A percentile compares a stretch with the other conserved stretches of the same genome.
These are phyloP conservation scores for Scaptomyza tumidula DNA, from an alignment of 2,888 invertebrate genomes.

Conservation along the genomic window DNA sequence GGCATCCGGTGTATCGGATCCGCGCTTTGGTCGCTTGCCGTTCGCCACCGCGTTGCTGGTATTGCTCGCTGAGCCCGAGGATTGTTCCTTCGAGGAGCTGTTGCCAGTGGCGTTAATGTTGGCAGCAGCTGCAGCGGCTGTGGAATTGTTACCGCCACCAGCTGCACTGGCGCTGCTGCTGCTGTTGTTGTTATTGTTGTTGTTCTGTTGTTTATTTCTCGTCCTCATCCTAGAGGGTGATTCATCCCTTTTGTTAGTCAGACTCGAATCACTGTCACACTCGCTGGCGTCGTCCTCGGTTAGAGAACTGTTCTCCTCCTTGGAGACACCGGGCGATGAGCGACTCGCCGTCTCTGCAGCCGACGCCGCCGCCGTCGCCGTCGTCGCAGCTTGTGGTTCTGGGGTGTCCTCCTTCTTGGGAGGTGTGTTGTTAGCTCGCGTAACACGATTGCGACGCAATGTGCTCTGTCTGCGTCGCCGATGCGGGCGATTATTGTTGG, in stretches of 20 bases:
- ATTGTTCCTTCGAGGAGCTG: constrained; percentile 70
- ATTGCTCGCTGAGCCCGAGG: constrained; percentile 47
- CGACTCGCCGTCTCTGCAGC: constrained; percentile 85
- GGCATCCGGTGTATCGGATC: constrained; percentile 86
- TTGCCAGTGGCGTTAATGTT: constrained; percentile 56
- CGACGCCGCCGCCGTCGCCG: constrained; percentile 83
- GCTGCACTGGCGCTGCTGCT: constrained; percentile 57
- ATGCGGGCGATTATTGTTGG: constrained; percentile 97
- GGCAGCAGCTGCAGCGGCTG: constrained; percentile 44
- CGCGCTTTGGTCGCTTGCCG: constrained; percentile 87
- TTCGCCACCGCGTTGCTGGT: constrained; percentile 80
- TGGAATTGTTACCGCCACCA: constrained; percentile 53
- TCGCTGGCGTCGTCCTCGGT: constrained; percentile 97
- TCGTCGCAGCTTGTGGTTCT: constrained; percentile 85
- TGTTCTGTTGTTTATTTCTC: constrained; percentile 92
- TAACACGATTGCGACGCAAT: constrained; percentile 93
- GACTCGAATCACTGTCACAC: constrained; percentile 97
- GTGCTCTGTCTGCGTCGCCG: constrained; percentile 94
- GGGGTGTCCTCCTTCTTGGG: constrained; percentile 91
- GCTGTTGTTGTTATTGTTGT: constrained; percentile 81
- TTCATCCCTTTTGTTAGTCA: constrained; percentile 90
- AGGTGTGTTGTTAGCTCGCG: constrained; percentile 91
- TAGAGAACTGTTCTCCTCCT: constrained; percentile 91
- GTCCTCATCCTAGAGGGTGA: constrained; percentile 96
- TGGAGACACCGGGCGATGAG: constrained; percentile 88